phyloP scores from a whole-genome alignment of 2,888 invertebrate genomes.

The Hydroisotoma schaefferi region DNA sequence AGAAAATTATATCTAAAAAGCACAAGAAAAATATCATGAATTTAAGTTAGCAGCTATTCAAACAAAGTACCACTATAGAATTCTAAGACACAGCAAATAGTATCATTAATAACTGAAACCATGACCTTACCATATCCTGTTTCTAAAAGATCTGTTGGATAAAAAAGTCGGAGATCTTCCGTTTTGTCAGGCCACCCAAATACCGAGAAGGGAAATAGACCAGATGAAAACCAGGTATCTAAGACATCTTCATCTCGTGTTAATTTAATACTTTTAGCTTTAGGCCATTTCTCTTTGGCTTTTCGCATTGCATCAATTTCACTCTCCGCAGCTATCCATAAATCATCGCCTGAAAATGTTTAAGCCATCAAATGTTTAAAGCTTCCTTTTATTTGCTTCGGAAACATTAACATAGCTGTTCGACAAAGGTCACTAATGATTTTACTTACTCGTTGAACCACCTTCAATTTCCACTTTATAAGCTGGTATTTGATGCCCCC shows the following conservation, averaged over 20 bases:
- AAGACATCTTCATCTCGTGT: slow-evolving; percentile 90
- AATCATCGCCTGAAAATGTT: slow-evolving; percentile 16
- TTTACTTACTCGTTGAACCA: slow-evolving; percentile 3
- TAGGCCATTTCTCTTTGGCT: slow-evolving; percentile 66
- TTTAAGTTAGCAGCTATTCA: neutral
- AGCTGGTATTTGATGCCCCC: slow-evolving; percentile 98
- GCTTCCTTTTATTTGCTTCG: too few relatives aligned
- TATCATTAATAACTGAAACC: neutral
- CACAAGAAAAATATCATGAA: neutral
- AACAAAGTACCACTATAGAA: slow-evolving; percentile 47
- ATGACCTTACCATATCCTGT: slow-evolving; percentile 73
- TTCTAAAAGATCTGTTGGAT: slow-evolving; percentile 87
- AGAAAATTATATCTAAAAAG: slow-evolving; percentile 76
- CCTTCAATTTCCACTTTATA: slow-evolving; percentile 64
- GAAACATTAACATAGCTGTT: neutral
- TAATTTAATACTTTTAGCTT: slow-evolving; percentile 56
- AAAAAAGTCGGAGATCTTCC: slow-evolving; percentile 71
- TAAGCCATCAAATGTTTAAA: too few relatives aligned
- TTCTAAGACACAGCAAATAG: neutral
- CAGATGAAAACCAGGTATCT: slow-evolving; percentile 99
- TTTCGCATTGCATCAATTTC: slow-evolving; percentile 74
- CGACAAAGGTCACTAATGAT: too few relatives aligned
- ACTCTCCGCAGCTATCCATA: slow-evolving; percentile 50
- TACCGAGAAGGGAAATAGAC: slow-evolving; percentile 90
- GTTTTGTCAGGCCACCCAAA: slow-evolving; percentile 88